Evolutionary conservation across 2,888 invertebrate genomes (phyloP).

Genomic region (Ellobium chinense): DNA sequence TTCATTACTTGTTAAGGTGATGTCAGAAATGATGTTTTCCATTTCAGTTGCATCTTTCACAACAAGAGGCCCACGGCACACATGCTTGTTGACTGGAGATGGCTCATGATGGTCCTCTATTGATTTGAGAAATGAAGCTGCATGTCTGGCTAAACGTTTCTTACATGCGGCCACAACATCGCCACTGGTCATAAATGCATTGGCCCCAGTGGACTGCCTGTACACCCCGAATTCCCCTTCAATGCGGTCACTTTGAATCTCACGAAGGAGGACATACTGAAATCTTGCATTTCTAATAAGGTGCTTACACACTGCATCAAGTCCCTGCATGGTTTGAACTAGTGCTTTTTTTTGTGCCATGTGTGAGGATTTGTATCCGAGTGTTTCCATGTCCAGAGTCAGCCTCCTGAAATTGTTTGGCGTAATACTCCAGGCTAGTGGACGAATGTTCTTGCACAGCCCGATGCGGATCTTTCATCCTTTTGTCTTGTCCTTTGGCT

Average conservation of each 20-base stretch:
- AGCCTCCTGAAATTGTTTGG: neutral
- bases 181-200: constrained; percentile 20
- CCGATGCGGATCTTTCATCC: neutral
- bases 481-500: constrained; percentile 8
- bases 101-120: constrained; percentile 1
- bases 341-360: constrained; percentile 11
- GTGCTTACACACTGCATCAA: constrained; percentile 1
- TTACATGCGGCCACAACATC: constrained; percentile 4
- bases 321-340: neutral
- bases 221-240: constrained; percentile 16
- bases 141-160: constrained; percentile 7
- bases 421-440: neutral
- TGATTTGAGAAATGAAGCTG: constrained; percentile 18
- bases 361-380: neutral
- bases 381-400: constrained; percentile 5
- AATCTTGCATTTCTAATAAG: neutral
- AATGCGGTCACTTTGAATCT: neutral
- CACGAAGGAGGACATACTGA: neutral
- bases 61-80: constrained; percentile 5
- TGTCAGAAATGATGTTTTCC: constrained; percentile 1
- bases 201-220: constrained; percentile 11
- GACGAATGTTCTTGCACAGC: constrained; percentile 5
- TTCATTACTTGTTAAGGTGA: neutral
- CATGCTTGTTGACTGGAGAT: neutral
- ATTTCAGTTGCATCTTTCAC: constrained; percentile 1